phyloP scores from a whole-genome alignment of 2,797 vertebrate species.

The Tenualosa thibaudeaui region DNA sequence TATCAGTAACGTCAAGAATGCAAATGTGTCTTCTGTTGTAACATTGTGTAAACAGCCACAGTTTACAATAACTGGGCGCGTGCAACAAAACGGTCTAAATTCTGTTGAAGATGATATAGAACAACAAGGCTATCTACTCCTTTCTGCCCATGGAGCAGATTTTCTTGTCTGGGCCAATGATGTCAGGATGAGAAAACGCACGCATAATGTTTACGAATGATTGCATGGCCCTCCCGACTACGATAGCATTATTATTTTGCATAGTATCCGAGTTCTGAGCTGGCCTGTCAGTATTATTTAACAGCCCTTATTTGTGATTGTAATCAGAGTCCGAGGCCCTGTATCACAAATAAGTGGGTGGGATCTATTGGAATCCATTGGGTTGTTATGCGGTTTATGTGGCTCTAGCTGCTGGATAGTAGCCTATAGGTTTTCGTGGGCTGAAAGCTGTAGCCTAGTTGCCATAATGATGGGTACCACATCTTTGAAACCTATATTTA shows the following conservation, averaged over 20 bases:
- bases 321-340: conserved; percentile 11
- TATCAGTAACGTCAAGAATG: neutral
- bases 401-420: neutral
- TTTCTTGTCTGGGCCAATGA: conserved; percentile 7
- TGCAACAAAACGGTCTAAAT: neutral
- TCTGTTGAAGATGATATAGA: neutral
- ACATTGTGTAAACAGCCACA: neutral
- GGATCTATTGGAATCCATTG: conserved; percentile 22
- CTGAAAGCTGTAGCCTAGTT: neutral
- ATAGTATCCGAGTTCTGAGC: neutral
- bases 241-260: neutral
- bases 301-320: neutral
- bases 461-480: neutral
- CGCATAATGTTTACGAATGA: conserved; percentile 2
- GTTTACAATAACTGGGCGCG: neutral
- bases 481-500: neutral
- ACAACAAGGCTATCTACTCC: neutral
- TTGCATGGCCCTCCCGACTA: neutral
- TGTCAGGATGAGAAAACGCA: neutral
- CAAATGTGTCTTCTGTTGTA: neutral
- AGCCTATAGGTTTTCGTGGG: neutral
- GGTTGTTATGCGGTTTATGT: neutral
- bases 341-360: conserved; percentile 20
- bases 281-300: neutral
- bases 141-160: neutral